Conservation (phyloP, 2,888 invertebrate genomes). For the Octonoba sinensis region DNA sequence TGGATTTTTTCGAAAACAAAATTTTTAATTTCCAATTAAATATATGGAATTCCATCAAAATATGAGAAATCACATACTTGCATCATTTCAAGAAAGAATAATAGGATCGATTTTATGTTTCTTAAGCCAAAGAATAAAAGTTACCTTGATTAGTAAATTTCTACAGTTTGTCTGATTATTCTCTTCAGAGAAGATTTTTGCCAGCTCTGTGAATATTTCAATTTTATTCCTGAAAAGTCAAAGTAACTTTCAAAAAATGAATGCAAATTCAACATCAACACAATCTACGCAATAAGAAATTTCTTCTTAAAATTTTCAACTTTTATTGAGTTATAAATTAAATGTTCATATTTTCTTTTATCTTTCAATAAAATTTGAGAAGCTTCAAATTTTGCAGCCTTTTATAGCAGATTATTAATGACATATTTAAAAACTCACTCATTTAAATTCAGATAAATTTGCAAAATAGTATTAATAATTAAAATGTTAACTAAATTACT, state of each 20-base stretch:
- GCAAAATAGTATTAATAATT: no score
- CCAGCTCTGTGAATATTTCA: constrained; percentile 92
- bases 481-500: no score
- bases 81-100: no score
- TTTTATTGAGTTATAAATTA: not conserved
- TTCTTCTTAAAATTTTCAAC: not conserved
- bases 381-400: no score
- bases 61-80: no score
- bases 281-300: not conserved
- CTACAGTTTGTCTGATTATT: constrained; percentile 96
- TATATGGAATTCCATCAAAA: no score
- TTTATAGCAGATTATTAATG: no score
- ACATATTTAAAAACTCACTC: no score
- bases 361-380: not conserved
- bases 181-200: constrained; percentile 97
- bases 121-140: not conserved
- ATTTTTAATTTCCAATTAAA: no score
- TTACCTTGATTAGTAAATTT: constrained; percentile 90
- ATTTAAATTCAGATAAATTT: no score
- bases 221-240: constrained; percentile 74
- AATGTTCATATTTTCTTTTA: not conserved
- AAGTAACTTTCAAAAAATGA: not conserved
- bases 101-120: no score
- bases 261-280: not conserved
- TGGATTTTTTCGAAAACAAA: no score